phyloP scores from a whole-genome alignment of 2,113 vertebrate species.

The Brachypteracias leptosomus region DNA sequence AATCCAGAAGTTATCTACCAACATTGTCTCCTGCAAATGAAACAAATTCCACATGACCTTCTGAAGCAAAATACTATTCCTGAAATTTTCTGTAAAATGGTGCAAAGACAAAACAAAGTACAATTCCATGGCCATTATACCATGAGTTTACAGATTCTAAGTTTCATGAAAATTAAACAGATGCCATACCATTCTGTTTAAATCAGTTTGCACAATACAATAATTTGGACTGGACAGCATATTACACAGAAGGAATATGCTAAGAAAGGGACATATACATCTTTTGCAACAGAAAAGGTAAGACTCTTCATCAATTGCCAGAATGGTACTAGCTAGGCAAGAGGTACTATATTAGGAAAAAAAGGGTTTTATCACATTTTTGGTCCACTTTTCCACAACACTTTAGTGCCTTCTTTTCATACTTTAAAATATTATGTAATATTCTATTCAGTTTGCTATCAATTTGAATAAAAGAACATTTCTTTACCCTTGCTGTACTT shows the following conservation, averaged over 20 bases:
- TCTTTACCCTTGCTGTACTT: neutral
- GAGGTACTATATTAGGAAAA: neutral
- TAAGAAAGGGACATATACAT: neutral
- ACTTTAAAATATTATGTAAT: neutral
- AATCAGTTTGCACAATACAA: neutral
- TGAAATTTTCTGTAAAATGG: neutral
- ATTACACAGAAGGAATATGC: neutral
- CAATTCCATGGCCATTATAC: neutral
- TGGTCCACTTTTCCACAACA: neutral
- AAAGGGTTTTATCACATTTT: neutral
- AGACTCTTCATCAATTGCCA: neutral
- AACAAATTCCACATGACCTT: neutral
- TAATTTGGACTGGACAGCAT: neutral
- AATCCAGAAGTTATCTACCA: neutral
- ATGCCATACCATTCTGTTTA: neutral
- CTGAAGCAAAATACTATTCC: neutral
- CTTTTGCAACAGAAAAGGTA: neutral
- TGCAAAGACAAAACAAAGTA: neutral
- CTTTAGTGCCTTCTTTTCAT: neutral
- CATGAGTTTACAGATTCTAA: neutral
- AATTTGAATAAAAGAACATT: neutral
- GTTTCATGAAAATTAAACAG: neutral
- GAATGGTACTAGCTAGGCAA: neutral
- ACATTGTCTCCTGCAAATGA: neutral
- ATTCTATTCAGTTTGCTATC: neutral